Conservation (phyloP, 2,113 vertebrate species). For the Dipodomys ordii region DNA sequence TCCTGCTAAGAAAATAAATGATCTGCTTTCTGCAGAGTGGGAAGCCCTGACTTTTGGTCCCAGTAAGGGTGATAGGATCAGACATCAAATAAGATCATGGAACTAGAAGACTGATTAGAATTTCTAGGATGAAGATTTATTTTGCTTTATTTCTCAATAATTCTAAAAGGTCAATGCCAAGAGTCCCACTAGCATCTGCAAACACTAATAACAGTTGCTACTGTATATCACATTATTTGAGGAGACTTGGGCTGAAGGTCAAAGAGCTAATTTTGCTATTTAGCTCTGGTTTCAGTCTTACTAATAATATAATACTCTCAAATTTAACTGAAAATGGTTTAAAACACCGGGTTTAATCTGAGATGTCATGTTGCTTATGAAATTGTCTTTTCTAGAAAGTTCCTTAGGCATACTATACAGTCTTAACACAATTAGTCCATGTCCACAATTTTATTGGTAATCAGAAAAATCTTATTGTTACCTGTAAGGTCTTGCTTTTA, state of each 20-base stretch:
- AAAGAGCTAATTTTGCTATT: constrained; percentile 1
- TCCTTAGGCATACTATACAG: background rate
- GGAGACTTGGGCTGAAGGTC: background rate
- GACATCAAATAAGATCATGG: constrained; percentile 44
- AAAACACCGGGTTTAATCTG: background rate
- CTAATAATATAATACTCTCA: background rate
- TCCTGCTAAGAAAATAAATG: constrained; percentile 78
- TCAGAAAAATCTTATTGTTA: background rate
- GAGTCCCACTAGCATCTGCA: background rate
- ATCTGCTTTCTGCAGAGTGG: constrained; percentile 64
- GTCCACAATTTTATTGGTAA: background rate
- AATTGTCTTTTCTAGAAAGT: background rate
- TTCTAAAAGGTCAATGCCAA: constrained; percentile 63
- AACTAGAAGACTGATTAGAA: constrained; percentile 50
- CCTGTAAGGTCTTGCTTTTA: background rate
- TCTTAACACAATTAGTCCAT: background rate
- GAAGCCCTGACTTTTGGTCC: constrained; percentile 68
- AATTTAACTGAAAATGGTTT: background rate
- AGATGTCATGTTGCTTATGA: background rate
- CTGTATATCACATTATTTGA: background rate
- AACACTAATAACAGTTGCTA: constrained; percentile 30
- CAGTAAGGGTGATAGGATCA: constrained; percentile 54
- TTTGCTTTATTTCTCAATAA: constrained; percentile 67
- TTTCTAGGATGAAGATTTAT: constrained; percentile 54
- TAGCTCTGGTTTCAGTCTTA: constrained; percentile 5